Evolutionary conservation across 1,140 invertebrate species (phyloP).

Genomic region (Drosophila sucinea): DNA sequence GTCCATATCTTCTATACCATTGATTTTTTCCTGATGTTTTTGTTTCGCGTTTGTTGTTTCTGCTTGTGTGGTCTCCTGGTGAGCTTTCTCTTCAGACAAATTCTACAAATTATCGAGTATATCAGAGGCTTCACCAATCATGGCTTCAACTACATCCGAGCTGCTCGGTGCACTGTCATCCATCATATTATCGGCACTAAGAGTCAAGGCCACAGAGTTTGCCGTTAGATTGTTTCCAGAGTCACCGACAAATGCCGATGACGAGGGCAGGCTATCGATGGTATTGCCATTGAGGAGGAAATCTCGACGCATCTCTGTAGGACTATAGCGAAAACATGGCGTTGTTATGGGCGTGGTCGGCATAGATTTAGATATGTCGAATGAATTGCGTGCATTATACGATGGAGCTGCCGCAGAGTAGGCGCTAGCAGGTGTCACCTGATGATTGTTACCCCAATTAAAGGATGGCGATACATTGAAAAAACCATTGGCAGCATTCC

Average conservation of each 20-base stretch:
- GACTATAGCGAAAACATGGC: constrained; percentile 86
- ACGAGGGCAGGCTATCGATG: constrained; percentile 76
- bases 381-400: constrained; percentile 48
- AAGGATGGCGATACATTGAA: constrained; percentile 67
- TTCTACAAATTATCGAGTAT: constrained; percentile 79
- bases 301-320: constrained; percentile 83
- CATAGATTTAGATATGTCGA: constrained; percentile 86
- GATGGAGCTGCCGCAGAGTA: constrained; percentile 23
- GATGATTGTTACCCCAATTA: constrained; percentile 59
- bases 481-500: constrained; percentile 53
- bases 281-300: constrained; percentile 86
- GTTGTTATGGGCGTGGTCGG: constrained; percentile 85
- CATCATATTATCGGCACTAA: constrained; percentile 59
- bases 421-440: not conserved
- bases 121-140: constrained; percentile 63
- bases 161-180: constrained; percentile 61
- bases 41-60: constrained; percentile 15
- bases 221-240: not conserved
- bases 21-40: not conserved
- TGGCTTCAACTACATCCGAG: constrained; percentile 69
- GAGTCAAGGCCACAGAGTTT: constrained; percentile 19
- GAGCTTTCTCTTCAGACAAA: constrained; percentile 80
- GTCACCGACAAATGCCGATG: constrained; percentile 47
- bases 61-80: constrained; percentile 1
- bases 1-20: constrained; percentile 12